These are phyloP conservation scores for Tauraco hartlaubi DNA, from an alignment of 2,797 vertebrate species.

Conservation along the genomic window DNA sequence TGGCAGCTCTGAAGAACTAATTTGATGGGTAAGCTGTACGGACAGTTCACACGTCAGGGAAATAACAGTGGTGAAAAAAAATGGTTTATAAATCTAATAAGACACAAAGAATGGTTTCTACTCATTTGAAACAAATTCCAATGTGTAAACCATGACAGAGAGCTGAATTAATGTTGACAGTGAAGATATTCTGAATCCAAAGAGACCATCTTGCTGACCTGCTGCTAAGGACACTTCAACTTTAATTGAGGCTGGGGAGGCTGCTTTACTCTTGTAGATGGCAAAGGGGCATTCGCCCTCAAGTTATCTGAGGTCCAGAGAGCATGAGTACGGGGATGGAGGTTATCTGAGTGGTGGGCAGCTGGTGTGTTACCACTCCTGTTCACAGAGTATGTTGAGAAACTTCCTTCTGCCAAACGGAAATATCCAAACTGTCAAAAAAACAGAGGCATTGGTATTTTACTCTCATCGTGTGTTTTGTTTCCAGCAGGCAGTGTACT, in stretches of 20 bases:
- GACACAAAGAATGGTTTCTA: constrained; percentile 7
- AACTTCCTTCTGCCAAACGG: background rate
- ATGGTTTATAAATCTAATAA: background rate
- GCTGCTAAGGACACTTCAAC: background rate
- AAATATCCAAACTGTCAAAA: background rate
- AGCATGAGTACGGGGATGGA: background rate
- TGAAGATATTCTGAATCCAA: background rate
- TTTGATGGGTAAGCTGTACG: background rate
- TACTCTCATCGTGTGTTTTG: background rate
- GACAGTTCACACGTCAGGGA: constrained; percentile 4
- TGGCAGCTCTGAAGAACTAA: background rate
- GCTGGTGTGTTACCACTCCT: background rate
- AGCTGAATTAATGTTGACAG: constrained; percentile 11
- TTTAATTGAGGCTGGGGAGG: background rate
- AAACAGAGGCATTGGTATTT: background rate
- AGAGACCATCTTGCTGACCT: background rate
- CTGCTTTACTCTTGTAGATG: background rate
- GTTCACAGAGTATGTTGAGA: background rate
- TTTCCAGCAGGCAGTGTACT: background rate
- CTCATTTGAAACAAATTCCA: constrained; percentile 44
- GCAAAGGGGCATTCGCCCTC: background rate
- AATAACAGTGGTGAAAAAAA: background rate
- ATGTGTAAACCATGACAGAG: background rate
- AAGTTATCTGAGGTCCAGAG: background rate
- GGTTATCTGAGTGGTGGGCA: background rate